phyloP scores from a whole-genome alignment of 92 coral and sea anemone genomes.

The Galaxea fascicularis region DNA sequence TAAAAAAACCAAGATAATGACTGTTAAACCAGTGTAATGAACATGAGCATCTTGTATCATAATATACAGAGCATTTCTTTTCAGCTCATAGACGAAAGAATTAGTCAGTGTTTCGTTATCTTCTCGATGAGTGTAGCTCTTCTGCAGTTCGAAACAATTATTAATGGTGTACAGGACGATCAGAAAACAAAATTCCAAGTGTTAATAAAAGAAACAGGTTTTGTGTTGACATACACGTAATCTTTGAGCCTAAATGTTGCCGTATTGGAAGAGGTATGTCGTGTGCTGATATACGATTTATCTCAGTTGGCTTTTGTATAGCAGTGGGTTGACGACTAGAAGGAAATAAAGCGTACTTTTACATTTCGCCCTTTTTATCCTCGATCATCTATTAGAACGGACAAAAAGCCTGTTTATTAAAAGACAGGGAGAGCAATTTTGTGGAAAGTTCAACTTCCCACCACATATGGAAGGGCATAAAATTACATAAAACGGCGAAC shows the following conservation, averaged over 20 bases:
- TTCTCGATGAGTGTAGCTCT: not conserved
- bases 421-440: not conserved
- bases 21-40: not conserved
- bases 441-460: no score
- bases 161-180: no score
- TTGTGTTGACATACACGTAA: not conserved
- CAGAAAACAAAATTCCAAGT: not conserved
- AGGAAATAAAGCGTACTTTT: slow-evolving; percentile 36
- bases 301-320: not conserved
- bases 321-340: slow-evolving; percentile 15
- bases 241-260: not conserved
- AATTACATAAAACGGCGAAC: no score
- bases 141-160: no score
- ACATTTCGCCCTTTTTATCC: not conserved
- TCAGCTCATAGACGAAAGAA: not conserved
- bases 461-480: no score
- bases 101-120: not conserved
- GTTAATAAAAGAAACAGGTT: not conserved
- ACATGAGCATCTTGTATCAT: not conserved
- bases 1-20: not conserved
- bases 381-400: not conserved
- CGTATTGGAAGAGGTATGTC: not conserved
- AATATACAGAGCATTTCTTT: not conserved
- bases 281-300: not conserved
- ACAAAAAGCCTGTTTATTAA: not conserved